These are phyloP conservation scores for Morus bassanus DNA, from an alignment of 2,797 vertebrate species.

Conservation along the genomic window DNA sequence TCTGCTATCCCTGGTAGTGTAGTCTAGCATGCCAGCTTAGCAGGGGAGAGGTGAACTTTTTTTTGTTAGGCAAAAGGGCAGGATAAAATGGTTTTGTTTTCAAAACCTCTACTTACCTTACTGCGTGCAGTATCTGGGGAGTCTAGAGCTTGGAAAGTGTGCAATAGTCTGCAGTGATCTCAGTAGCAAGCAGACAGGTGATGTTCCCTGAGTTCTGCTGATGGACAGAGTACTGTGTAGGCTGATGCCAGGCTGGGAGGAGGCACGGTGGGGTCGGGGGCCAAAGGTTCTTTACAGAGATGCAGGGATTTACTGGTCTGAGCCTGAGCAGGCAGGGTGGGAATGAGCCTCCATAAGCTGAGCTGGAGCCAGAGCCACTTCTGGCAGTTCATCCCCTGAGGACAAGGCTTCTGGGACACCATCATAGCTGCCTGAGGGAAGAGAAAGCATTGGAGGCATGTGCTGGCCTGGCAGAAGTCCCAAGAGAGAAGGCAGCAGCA, in stretches of 20 bases:
- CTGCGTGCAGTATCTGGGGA: not conserved
- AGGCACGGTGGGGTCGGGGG: not conserved
- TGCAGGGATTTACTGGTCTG: not conserved
- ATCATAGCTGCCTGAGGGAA: not conserved
- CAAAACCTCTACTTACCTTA: not conserved
- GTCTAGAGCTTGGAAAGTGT: not conserved
- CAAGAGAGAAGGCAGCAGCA: not conserved
- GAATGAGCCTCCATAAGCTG: not conserved
- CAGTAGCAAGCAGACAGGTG: not conserved
- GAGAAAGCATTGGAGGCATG: not conserved
- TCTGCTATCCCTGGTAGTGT: not conserved
- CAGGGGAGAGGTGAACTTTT: not conserved
- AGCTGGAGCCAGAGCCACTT: not conserved
- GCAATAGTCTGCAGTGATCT: not conserved
- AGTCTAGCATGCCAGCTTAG: not conserved
- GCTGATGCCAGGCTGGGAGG: not conserved
- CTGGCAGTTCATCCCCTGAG: not conserved
- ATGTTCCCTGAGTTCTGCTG: not conserved
- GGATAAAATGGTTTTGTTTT: not conserved
- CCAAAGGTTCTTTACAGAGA: not conserved
- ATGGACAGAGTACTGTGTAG: not conserved
- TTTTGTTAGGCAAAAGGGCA: not conserved
- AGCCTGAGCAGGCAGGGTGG: not conserved
- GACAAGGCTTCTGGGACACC: not conserved
- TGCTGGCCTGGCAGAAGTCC: not conserved